Base-by-base conservation (phyloP, 2,797 vertebrate genomes). In the Periparus ater region DNA sequence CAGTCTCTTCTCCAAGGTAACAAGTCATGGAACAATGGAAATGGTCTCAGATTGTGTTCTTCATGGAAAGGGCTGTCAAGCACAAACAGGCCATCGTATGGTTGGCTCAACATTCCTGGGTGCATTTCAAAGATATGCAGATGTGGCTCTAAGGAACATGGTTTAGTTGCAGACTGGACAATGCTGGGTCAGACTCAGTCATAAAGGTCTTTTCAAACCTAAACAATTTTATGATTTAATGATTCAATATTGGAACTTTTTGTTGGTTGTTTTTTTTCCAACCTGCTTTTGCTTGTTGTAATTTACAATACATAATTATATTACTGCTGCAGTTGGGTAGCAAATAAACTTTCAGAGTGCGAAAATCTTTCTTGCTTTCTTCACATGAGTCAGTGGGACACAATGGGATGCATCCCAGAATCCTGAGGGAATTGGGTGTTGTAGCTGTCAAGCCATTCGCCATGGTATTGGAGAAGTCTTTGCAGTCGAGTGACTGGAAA, bases 1-100 rank as follows among this genome's bases (percentile, higher is more conserved):
- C 1, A 1, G 8, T 42, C 11, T 78, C 12, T 42, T 71, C 32
- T 80, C n/a, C 0, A 1, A n/a, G 5, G 8, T 25, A 34, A 25
- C 19, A 66, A 23, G 23, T 25, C 17, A 20, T 29, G 4, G 45
- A 58, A 45, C 6, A 66, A 21, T 19, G 45, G 60, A 73, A 66
- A 79, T 45, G 2, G 25, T 55, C 13, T 58, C 68, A 45, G 29
- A 27, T 13, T 53, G 14, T 58, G 51, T 25, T 71, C 36, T 63
- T 71, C 26, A 14, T 7, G 20, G 20, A 66, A 58, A 47, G 45
- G 25, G 6, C 14, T 38, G 19, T 51, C 45, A 57, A 36, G 32
- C 18, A 38, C 3, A 5, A 57, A 51, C 23, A 26, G 29, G 7
- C 5, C 63, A 14, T 34, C 3, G 1, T 55, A 22, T 27, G 19